Evolutionary conservation across 2,113 vertebrate genomes (phyloP).

Genomic region (Tor tambroides): DNA sequence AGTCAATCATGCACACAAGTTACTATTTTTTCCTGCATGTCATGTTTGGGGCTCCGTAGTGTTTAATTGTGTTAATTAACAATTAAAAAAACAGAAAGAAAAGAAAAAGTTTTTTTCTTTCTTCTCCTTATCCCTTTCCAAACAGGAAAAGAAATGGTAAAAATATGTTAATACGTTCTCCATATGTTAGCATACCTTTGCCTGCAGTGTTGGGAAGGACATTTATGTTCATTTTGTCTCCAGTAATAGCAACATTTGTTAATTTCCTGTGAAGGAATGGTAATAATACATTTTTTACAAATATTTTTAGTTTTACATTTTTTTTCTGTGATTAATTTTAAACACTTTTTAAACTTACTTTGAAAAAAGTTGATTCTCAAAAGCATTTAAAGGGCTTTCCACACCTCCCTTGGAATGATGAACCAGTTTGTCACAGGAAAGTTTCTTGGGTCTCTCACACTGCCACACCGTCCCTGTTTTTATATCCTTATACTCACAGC

Average conservation of each 20-base stretch:
- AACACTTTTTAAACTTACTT: neutral
- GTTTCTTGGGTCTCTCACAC: neutral
- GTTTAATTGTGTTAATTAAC: no score
- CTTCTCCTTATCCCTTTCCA: constrained; percentile 45
- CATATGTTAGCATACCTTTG: neutral
- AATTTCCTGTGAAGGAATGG: neutral
- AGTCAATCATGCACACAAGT: no score
- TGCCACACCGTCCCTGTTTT: neutral
- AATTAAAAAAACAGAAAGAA: neutral
- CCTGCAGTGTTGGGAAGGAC: neutral
- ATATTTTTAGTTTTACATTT: neutral
- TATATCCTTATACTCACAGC: constrained; percentile 1
- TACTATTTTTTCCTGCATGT: no score
- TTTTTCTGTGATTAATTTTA: neutral
- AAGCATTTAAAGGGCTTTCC: neutral
- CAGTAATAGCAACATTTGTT: neutral
- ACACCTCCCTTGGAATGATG: neutral
- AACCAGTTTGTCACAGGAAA: constrained; percentile 2
- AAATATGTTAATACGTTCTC: neutral
- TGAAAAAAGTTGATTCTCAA: neutral
- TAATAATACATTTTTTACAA: neutral
- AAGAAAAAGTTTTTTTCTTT: neutral
- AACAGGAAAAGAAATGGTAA: constrained; percentile 19
- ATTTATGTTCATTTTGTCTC: neutral
- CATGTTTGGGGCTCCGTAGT: no score